These are phyloP conservation scores for Dicyrtoma fusca DNA, from an alignment of 2,888 invertebrate species.

Conservation along the genomic window DNA sequence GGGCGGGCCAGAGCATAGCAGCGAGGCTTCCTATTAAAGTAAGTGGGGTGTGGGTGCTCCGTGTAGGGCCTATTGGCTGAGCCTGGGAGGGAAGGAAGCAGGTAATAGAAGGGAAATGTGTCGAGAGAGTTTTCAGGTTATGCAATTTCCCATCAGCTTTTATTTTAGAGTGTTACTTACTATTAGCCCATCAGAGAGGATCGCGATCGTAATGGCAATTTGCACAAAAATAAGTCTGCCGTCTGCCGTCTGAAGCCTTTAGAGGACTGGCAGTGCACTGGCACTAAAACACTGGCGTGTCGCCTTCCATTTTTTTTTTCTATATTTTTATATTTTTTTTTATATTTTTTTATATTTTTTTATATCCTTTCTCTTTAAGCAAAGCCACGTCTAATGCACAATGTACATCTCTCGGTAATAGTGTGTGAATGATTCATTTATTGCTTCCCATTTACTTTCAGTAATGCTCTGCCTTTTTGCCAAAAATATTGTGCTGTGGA, in stretches of 20 bases:
- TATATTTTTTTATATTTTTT: neutral
- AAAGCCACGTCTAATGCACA: too few species aligned
- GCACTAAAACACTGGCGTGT: slow-evolving; percentile 16
- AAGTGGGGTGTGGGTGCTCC: too few species aligned
- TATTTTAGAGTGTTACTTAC: too few species aligned
- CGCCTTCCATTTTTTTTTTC: slow-evolving; percentile 6
- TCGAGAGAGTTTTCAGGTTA: neutral
- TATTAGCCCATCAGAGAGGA: too few species aligned
- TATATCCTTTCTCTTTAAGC: neutral
- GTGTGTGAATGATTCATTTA: neutral
- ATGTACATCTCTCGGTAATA: neutral
- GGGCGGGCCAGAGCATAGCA: neutral
- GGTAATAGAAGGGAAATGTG: slow-evolving; percentile 11
- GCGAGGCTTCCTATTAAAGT: slow-evolving; percentile 18
- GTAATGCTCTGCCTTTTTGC: too few species aligned
- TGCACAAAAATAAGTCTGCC: too few species aligned
- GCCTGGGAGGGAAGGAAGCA: neutral
- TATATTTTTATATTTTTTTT: slow-evolving; percentile 7
- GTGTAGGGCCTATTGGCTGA: too few species aligned
- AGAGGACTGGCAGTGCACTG: too few species aligned
- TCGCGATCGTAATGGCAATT: too few species aligned
- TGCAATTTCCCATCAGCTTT: too few species aligned
- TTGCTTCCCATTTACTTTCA: neutral
- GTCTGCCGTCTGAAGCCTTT: too few species aligned
- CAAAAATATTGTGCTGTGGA: too few species aligned